Evolutionary conservation across 2,113 vertebrate species (phyloP).

Genomic region (Ailurus styani): DNA sequence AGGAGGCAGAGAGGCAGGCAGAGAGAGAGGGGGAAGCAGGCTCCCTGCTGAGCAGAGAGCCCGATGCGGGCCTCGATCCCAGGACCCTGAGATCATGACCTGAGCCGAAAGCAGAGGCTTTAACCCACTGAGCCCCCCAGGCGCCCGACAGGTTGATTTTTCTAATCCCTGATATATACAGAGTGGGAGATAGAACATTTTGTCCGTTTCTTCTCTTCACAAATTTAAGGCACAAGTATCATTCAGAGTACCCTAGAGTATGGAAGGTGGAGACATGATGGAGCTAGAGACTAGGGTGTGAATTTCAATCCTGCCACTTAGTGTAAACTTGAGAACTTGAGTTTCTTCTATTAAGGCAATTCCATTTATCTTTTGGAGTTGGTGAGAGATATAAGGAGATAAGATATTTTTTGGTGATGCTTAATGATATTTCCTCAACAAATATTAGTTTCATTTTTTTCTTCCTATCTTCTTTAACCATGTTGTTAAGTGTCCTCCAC

Average conservation of each 20-base stretch:
- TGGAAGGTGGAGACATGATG: not conserved
- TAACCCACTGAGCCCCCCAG: too few relatives aligned
- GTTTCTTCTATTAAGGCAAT: not conserved
- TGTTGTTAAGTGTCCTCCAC: not conserved
- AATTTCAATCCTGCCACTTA: not conserved
- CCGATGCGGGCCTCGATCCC: too few relatives aligned
- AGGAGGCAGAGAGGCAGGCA: too few relatives aligned
- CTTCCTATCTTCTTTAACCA: not conserved
- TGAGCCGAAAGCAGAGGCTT: too few relatives aligned
- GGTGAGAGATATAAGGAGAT: not conserved
- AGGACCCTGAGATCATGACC: too few relatives aligned
- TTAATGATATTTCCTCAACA: not conserved
- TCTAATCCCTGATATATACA: not conserved
- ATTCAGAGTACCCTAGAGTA: not conserved
- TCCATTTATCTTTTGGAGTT: not conserved
- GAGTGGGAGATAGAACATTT: not conserved
- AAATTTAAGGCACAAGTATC: not conserved
- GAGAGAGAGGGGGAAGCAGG: too few relatives aligned
- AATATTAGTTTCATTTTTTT: not conserved
- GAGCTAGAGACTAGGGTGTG: not conserved
- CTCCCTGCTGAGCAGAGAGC: too few relatives aligned
- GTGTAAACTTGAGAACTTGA: not conserved
- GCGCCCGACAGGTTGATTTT: not conserved
- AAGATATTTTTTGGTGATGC: not conserved
- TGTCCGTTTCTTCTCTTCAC: not conserved